Conservation (phyloP, 2,113 vertebrate genomes). For the Centrocercus urophasianus region DNA sequence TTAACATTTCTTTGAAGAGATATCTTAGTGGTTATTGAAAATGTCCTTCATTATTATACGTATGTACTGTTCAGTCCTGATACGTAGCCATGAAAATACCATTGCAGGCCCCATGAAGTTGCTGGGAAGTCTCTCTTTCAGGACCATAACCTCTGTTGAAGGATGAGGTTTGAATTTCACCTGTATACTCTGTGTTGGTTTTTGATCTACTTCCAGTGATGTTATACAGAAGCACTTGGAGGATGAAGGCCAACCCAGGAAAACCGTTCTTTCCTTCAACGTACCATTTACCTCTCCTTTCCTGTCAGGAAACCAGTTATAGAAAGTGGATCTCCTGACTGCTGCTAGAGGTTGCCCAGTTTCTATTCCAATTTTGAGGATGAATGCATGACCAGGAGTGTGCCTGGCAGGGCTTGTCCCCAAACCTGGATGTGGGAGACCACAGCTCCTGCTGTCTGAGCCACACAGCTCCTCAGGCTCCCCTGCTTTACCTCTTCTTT, state of each 20-base stretch:
- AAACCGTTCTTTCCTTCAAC: not conserved
- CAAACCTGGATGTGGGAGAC: fast-evolving
- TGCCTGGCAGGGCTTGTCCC: not conserved
- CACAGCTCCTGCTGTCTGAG: not conserved
- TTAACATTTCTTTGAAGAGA: not conserved
- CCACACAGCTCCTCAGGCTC: fast-evolving
- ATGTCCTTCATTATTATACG: not conserved
- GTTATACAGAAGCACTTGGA: not conserved
- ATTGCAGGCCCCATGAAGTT: not conserved
- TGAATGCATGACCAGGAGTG: fast-evolving
- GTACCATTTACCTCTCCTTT: not conserved
- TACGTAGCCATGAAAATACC: fast-evolving
- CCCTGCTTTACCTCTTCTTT: not conserved
- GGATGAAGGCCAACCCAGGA: not conserved
- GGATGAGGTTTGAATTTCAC: not conserved
- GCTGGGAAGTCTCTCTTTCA: not conserved
- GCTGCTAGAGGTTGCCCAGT: not conserved
- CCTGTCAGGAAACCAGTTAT: not conserved
- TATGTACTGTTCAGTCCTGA: not conserved
- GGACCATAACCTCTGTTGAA: not conserved
- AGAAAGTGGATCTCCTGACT: not conserved
- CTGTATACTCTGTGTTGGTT: not conserved
- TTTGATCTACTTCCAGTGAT: not conserved
- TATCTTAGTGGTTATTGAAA: fast-evolving
- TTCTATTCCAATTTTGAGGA: not conserved